Evolutionary conservation across 2,113 vertebrate genomes (phyloP), one percentile per base, ranked within the genome.

Genomic region (Xenotilapia caudafasciata): DNA sequence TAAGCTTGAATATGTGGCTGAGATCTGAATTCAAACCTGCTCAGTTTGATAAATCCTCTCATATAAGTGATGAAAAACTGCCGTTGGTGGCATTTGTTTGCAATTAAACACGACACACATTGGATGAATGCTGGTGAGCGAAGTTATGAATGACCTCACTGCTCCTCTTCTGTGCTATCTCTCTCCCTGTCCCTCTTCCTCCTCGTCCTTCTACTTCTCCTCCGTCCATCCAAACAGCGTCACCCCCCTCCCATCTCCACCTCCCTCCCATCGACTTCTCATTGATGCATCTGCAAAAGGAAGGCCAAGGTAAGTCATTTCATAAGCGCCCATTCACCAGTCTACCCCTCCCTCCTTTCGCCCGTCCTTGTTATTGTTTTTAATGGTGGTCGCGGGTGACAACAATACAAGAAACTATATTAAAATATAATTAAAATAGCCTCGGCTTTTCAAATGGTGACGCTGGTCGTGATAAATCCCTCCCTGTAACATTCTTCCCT

Each of bases 281-380:
- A 98, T 98, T 97, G 98, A 98, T 99, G 98, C 98, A 99, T 94
- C 97, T 99, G 94, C 98, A 99, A 95, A 98, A 95, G 96, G 98
- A 98, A 97, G 97, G 98, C 95, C 97, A 97, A 87, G 98, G 98
- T 99, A 97, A 98, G 98, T 98, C 93, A 96, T 94, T 91, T 80
- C 38, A 88, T 51, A 70, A 12, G 85, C 47, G 33, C 38, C 35
- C 81, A 95, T 91, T 95, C 96, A 17, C 42, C 60, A 33, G 23
- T 40, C 85, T 10, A 1, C 83, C 79, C 38, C n/a, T 85, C 21
- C 26, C 4, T 68, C 80, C 83, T 60, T 9, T 58, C 77, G 80
- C 84, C 49, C 23, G 6, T 3, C 75, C 19, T 42, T 17, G 2
- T 21, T 75, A 5, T 49, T 62, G 62, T 23, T 5, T 70, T 54